phyloP scores from a whole-genome alignment of 1,140 invertebrate species.

The Zaprionus africanus region DNA sequence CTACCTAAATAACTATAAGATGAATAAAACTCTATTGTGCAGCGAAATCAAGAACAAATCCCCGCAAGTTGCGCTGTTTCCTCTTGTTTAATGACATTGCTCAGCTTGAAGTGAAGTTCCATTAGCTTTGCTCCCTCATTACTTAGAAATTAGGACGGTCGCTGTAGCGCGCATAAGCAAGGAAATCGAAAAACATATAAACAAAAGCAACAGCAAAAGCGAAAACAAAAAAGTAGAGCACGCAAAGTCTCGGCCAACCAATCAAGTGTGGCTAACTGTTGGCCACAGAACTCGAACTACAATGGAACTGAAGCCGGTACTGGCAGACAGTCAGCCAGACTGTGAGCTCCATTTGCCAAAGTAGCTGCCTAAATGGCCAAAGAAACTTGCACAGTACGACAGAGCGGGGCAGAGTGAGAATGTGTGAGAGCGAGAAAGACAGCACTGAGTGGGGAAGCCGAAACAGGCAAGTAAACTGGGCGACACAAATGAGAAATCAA shows the following conservation, averaged over 20 bases:
- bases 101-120: slow-evolving; percentile 54
- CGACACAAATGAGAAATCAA: slow-evolving; percentile 81
- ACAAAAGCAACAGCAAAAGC: slow-evolving; percentile 20
- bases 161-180: slow-evolving; percentile 40
- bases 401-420: slow-evolving; percentile 13
- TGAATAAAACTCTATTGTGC: slow-evolving; percentile 3
- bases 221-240: slow-evolving; percentile 18
- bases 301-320: slow-evolving; percentile 32
- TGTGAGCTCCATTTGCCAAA: slow-evolving; percentile 42
- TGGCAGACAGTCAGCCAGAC: slow-evolving; percentile 16
- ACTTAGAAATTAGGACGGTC: slow-evolving; percentile 58
- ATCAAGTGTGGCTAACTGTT: slow-evolving; percentile 81
- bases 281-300: slow-evolving; percentile 79
- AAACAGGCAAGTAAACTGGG: slow-evolving; percentile 58
- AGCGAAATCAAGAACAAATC: slow-evolving; percentile 16
- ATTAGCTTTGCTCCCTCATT: slow-evolving; percentile 70
- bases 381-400: slow-evolving; percentile 17
- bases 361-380: slow-evolving; percentile 46
- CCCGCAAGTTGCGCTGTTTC: not conserved
- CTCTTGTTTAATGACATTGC: slow-evolving; percentile 56
- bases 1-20: slow-evolving; percentile 35
- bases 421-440: not conserved
- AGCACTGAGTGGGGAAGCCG: slow-evolving; percentile 9
- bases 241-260: slow-evolving; percentile 61
- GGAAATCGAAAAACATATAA: slow-evolving; percentile 14